Conservation (phyloP, 2,797 vertebrate species). For the Diglossa cyanea region DNA sequence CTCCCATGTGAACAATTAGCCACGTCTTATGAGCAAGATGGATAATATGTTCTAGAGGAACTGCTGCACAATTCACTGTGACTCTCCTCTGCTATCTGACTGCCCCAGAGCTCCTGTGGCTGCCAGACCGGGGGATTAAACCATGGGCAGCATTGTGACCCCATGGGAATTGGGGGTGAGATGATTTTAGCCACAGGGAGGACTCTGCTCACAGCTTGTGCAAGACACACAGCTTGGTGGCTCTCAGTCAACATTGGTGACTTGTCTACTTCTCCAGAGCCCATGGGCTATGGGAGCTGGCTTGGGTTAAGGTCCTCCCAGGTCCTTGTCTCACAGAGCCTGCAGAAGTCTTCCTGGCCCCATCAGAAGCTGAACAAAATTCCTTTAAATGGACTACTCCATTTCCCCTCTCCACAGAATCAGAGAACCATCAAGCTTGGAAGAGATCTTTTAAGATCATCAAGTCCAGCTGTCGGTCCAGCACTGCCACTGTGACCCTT, state of each 20-base stretch:
- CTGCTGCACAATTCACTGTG: neutral
- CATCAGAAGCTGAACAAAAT: neutral
- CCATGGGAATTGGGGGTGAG: neutral
- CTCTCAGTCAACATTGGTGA: neutral
- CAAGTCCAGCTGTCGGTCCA: neutral
- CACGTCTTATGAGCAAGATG: neutral
- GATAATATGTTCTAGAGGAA: neutral
- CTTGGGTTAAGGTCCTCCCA: neutral
- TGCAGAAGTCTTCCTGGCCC: neutral
- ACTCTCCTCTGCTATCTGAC: neutral
- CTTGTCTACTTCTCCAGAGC: neutral
- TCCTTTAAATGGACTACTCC: neutral
- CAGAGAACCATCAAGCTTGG: neutral
- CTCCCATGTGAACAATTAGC: neutral
- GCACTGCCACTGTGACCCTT: neutral
- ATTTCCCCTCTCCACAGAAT: neutral
- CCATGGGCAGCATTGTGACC: neutral
- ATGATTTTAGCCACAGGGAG: neutral
- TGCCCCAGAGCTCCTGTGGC: neutral
- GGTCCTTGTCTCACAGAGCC: neutral
- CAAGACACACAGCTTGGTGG: neutral
- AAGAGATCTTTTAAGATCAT: neutral
- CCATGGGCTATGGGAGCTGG: neutral
- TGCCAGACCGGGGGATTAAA: neutral
- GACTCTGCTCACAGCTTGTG: neutral